phyloP scores from a whole-genome alignment of 2,797 vertebrate species.

The Harpagifer antarcticus region DNA sequence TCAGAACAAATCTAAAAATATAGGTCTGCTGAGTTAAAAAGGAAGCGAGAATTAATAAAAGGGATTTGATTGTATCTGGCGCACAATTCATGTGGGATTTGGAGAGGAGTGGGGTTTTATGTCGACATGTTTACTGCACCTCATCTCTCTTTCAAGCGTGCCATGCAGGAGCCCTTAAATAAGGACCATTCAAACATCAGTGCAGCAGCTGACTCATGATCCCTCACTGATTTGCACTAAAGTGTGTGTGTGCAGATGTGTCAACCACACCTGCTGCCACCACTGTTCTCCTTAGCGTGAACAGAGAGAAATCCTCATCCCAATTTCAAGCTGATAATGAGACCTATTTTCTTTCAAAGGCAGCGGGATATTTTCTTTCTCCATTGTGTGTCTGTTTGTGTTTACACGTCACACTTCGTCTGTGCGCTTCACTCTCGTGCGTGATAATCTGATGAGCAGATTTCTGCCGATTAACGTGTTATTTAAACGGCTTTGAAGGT shows the following conservation, averaged over 20 bases:
- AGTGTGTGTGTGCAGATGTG: slow-evolving; percentile 24
- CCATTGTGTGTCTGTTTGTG: slow-evolving; percentile 70
- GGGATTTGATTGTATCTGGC: slow-evolving; percentile 86
- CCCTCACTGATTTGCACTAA: slow-evolving; percentile 37
- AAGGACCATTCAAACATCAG: slow-evolving; percentile 58
- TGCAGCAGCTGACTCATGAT: slow-evolving; percentile 68
- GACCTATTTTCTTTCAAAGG: slow-evolving; percentile 59
- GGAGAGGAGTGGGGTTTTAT: slow-evolving; percentile 70
- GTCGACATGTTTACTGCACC: slow-evolving; percentile 84
- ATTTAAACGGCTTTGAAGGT: slow-evolving; percentile 84
- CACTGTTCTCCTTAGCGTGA: background rate
- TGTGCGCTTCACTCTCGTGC: slow-evolving; percentile 50
- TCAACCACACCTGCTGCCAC: background rate
- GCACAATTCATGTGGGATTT: slow-evolving; percentile 82
- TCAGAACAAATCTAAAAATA: slow-evolving; percentile 85
- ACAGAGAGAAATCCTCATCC: slow-evolving; percentile 16
- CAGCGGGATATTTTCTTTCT: slow-evolving; percentile 43
- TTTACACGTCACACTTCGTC: slow-evolving; percentile 71
- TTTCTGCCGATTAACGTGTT: slow-evolving; percentile 82
- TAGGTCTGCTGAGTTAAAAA: slow-evolving; percentile 81
- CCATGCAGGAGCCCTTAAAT: slow-evolving; percentile 60
- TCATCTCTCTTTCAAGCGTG: slow-evolving; percentile 68
- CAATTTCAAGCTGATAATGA: slow-evolving; percentile 63
- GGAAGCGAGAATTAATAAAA: slow-evolving; percentile 85
- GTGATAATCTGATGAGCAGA: slow-evolving; percentile 81